Conservation (phyloP, 2,113 vertebrate genomes). For the Silurus glanis region DNA sequence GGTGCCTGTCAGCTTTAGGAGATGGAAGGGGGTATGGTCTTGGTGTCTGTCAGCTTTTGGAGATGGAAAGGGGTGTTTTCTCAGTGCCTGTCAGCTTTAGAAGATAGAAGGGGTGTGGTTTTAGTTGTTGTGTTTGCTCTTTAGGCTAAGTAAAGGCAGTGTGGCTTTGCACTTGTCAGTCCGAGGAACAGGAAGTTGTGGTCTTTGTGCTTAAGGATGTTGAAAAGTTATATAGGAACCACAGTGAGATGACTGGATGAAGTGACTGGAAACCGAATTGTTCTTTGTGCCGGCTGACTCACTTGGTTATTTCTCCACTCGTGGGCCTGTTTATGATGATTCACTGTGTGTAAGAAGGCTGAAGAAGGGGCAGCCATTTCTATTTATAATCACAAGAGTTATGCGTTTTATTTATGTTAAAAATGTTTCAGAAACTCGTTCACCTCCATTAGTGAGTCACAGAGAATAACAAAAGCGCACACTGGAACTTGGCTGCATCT, state of each 20-base stretch:
- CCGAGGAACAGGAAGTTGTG: too few species aligned
- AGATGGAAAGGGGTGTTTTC: background rate
- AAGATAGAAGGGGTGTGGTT: background rate
- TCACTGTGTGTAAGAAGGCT: slow-evolving; percentile 7
- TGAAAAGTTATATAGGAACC: background rate
- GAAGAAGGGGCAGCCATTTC: slow-evolving; percentile 9
- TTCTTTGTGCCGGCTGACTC: slow-evolving; percentile 16
- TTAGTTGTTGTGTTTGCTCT: too few species aligned
- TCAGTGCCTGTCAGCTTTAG: background rate
- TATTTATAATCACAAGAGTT: slow-evolving; percentile 2
- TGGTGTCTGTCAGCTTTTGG: background rate
- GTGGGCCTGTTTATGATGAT: slow-evolving; percentile 22
- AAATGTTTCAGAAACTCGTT: background rate
- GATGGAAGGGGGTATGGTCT: background rate
- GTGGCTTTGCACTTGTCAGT: background rate
- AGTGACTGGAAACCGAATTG: background rate
- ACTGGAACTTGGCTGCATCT: background rate
- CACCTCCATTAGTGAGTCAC: slow-evolving; percentile 21
- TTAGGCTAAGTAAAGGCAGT: background rate
- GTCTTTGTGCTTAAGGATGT: background rate
- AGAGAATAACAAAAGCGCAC: background rate
- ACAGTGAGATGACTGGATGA: background rate
- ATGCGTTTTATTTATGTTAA: slow-evolving; percentile 12
- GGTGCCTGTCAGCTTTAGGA: background rate
- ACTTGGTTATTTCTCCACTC: slow-evolving; percentile 2